Percentiles rank a stretch among this genome's conserved stretches.
Conservation (phyloP, 2,113 vertebrate genomes). For the Rhinolophus ferrumequinum region DNA sequence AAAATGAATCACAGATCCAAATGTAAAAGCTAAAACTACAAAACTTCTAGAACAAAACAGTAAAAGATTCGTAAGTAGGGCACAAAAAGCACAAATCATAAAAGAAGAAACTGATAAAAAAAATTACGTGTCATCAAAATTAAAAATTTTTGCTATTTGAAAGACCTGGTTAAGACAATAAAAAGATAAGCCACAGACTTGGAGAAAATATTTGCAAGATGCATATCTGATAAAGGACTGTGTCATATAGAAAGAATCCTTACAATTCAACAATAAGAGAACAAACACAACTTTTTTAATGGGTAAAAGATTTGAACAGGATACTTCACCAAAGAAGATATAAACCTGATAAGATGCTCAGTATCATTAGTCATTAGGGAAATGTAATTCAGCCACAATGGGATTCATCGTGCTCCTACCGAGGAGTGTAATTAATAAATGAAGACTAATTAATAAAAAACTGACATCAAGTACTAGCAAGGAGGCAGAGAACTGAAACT, state of each 20-base stretch:
- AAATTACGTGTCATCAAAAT: not conserved
- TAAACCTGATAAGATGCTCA: not conserved
- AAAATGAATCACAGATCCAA: not conserved
- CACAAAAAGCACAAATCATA: not conserved
- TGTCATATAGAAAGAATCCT: slow-evolving; percentile 12
- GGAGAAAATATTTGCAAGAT: slow-evolving; percentile 12
- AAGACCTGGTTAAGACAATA: slow-evolving; percentile 2
- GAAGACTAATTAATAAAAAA: slow-evolving; percentile 31
- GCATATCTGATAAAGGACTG: not conserved
- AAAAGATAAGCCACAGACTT: not conserved
- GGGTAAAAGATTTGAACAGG: slow-evolving; percentile 24
- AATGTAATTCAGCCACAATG: not conserved
- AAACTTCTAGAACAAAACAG: slow-evolving; percentile 13
- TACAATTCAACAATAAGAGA: not conserved
- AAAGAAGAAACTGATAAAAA: not conserved
- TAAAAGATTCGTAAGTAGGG: not conserved
- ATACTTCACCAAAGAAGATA: slow-evolving; percentile 21
- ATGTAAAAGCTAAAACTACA: slow-evolving; percentile 21
- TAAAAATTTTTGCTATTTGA: not conserved
- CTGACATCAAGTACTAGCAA: not conserved
- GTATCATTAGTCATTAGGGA: not conserved
- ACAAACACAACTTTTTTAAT: not conserved
- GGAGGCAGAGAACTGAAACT: not conserved
- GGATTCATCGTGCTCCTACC: not conserved
- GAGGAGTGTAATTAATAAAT: not conserved